Base-by-base conservation (phyloP, 2,113 vertebrate species). In the Amblyornis subalaris region DNA sequence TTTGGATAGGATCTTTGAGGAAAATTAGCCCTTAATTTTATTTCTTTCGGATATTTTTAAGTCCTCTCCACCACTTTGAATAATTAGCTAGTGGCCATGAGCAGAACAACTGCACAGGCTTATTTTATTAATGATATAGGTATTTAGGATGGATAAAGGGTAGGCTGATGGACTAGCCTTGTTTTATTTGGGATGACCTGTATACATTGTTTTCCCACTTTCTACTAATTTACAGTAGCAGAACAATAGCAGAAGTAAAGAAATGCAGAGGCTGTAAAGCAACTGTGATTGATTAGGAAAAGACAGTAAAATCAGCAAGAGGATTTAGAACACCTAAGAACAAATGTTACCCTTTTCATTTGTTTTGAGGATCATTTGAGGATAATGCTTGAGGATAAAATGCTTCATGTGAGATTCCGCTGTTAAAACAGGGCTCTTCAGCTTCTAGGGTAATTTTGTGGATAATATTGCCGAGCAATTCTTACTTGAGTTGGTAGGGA, bases 21-120 rank as follows among this genome's bases (percentile, higher is more conserved):
- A 87, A 69, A 89, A 77, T 66, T 55, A 74, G 8, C 15, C 10
- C 42, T 82, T 88, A 94, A 54, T n/a, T 85, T 28, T 40, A 24
- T 88, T 93, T 88, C 25, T 86, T 84, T 89, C 66, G 73, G 28
- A 28, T 82, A 50, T n/a, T 87, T 94, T 91, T 20, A 85, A 58
- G 51, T 69, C 55, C 33, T 80, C 8, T 70, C 29, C 5, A 35
- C 25, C 16, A 33, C 66, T 89, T 82, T 12, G 42, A 85, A 65
- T 78, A 94, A 88, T 73, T 72, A 85, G 35, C 23, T 85, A 35
- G 25, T 62, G 70, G n/a, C 38, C 51, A 45, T 88, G 66, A 91
- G 42, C 42, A 73, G 71, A 83, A 88, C 1, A 9, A 73, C 74
- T 55, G 19, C 57, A 88, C 9, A n/a, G 26, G 47, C 36, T 62